Evolutionary conservation across 2,888 invertebrate species (phyloP).

Genomic region (Heteromyza rotundicornis): DNA sequence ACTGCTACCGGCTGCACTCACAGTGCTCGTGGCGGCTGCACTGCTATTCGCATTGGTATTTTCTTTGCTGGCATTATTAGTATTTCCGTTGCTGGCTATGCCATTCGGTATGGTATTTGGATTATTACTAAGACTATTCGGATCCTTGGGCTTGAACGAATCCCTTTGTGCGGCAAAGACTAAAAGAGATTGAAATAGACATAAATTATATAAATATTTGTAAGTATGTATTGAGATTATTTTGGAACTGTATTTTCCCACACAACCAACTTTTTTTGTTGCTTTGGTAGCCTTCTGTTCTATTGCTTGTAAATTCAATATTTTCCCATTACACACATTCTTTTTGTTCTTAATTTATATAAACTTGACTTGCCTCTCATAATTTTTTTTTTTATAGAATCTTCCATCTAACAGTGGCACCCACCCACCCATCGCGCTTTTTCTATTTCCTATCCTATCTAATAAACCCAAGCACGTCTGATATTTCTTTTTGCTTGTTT

Average conservation of each 20-base stretch:
- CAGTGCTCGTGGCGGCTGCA: conserved; percentile 15
- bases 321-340: neutral
- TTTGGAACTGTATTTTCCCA: no score
- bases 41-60: conserved; percentile 29
- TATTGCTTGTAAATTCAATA: neutral
- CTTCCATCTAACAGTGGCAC: neutral
- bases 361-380: neutral
- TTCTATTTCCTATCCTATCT: neutral
- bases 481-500: no score
- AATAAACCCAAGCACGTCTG: neutral
- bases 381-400: conserved; percentile 4
- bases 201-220: no score
- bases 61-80: conserved; percentile 39
- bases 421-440: neutral
- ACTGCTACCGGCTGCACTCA: conserved; percentile 21
- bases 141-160: conserved; percentile 57
- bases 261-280: no score
- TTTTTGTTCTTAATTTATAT: neutral
- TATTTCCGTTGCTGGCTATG: conserved; percentile 36
- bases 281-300: no score
- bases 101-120: conserved; percentile 48
- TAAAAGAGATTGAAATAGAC: no score
- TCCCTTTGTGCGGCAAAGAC: conserved; percentile 60
- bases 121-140: conserved; percentile 45
- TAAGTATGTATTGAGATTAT: no score